A percentile compares a stretch with the other conserved stretches of the same genome.
Evolutionary conservation across 2,113 vertebrate species (phyloP).

Genomic region (Chaenogobius annularis): DNA sequence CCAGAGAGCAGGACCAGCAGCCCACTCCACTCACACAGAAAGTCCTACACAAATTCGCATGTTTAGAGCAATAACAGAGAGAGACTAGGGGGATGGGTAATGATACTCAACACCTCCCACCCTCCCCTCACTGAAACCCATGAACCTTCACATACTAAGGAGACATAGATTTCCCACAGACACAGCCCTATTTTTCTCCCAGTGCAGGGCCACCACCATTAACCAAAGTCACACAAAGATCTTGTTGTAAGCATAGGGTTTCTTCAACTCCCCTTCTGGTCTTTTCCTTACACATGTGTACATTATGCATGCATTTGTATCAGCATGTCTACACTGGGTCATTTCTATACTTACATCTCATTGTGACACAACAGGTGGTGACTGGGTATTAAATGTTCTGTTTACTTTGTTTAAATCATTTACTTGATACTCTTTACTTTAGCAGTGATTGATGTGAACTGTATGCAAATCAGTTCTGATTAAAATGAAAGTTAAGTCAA

Average conservation of each 20-base stretch:
- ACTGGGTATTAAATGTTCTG: background rate
- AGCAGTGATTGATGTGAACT: constrained; percentile 1
- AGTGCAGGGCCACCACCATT: constrained; percentile 32
- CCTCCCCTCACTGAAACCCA: constrained; percentile 51
- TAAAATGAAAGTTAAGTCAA: background rate
- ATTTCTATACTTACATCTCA: constrained; percentile 17
- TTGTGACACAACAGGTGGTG: background rate
- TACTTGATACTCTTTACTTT: constrained; percentile 14
- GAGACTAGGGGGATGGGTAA: constrained; percentile 58
- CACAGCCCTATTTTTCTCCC: constrained; percentile 41
- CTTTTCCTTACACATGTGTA: constrained; percentile 30
- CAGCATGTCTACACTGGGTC: background rate
- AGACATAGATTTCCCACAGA: constrained; percentile 55
- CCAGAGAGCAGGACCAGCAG: background rate
- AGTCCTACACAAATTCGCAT: constrained; percentile 23
- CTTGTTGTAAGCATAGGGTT: constrained; percentile 53
- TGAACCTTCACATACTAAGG: constrained; percentile 68
- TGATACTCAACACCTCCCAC: constrained; percentile 63
- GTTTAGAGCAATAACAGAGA: constrained; percentile 40
- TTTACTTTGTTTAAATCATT: background rate
- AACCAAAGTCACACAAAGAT: constrained; percentile 56
- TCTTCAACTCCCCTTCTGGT: constrained; percentile 8
- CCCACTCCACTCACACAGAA: constrained; percentile 13
- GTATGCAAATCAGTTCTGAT: constrained; percentile 13
- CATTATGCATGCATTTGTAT: constrained; percentile 16